Evolutionary conservation across 2,888 invertebrate species (phyloP), one percentile per base, ranked within the genome.

Genomic region (Volucella inflata): DNA sequence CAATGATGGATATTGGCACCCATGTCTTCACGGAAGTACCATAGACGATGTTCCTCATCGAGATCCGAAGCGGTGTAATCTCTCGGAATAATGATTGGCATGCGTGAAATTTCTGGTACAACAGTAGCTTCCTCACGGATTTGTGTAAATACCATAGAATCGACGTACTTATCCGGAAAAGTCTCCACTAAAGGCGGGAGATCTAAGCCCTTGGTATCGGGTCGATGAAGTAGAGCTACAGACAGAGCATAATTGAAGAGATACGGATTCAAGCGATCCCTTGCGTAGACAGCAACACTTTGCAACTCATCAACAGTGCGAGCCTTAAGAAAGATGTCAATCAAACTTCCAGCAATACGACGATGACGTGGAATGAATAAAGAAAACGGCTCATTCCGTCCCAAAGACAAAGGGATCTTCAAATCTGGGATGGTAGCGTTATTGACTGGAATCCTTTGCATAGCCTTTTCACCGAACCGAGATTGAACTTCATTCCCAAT

Each of bases 1-100:
- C 93, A 93, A 87, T 93, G 93, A 88, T 93, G 93, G 8, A 91
- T 88, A 88, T 93, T 93, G 53, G 93, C 87, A 6, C 92, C 91
- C 78, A 92, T 87, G 84, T 93, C 93, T 84, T 93, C 93, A 2
- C 93, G 90, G 89, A 92, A 93, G 87, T 93, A 93, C 96, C 96
- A 97, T 90, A 97, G 96, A 90, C 96, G 87, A 91, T 96, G 96
- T 89, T 97, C 97, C 0, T 94, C 94, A 88, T 96, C 96, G 2
- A 93, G 87, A 83, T 94, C 93, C 0, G 95, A 94, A 0, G 96
- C 96, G 0, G 96, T 95, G 90, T 95, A 96, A 92, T 96, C 95
- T 50, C 89, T 87, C 1, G 93, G 93, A 74, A 93, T 93, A 78
- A 92, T 92, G 46, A 93, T 92, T 2, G 93, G 93, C 72, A 95